A percentile compares a stretch with the other conserved stretches of the same genome.
These are phyloP conservation scores for Agrypnus murinus DNA, from an alignment of 2,888 invertebrate genomes.

Conservation along the genomic window DNA sequence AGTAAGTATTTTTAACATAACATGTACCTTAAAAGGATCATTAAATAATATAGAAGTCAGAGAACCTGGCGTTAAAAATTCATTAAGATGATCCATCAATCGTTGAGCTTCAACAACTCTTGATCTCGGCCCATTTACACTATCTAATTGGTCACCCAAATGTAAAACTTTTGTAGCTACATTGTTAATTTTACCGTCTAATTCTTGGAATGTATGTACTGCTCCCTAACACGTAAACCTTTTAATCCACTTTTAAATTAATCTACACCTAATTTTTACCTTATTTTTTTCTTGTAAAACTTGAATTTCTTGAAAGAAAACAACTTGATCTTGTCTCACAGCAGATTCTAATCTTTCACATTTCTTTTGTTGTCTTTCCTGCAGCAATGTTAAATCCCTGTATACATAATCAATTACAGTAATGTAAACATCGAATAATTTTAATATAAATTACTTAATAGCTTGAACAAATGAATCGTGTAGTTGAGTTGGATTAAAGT, in stretches of 20 bases:
- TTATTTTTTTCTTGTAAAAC: conserved; percentile 91
- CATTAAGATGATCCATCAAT: conserved; percentile 92
- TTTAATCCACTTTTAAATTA: too few species aligned
- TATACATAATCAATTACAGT: conserved; percentile 28
- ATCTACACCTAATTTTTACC: too few species aligned
- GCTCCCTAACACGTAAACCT: conserved; percentile 77
- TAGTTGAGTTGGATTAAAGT: conserved; percentile 90
- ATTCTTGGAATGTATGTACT: conserved; percentile 90
- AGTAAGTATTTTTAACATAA: conserved; percentile 42
- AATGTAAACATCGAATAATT: not conserved
- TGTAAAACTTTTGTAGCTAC: conserved; percentile 98
- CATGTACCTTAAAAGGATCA: conserved; percentile 88
- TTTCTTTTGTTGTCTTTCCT: conserved; percentile 90
- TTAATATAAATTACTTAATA: conserved; percentile 78
- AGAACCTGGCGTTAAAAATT: conserved; percentile 91
- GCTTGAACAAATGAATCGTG: conserved; percentile 95
- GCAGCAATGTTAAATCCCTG: conserved; percentile 79
- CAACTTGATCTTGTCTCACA: conserved; percentile 89
- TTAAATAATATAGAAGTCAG: conserved; percentile 90
- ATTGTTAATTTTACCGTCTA: conserved; percentile 96
- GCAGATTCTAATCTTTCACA: conserved; percentile 87
- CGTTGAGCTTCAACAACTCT: conserved; percentile 96
- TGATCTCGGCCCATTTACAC: conserved; percentile 94
- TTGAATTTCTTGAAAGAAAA: conserved; percentile 86
- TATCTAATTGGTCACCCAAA: conserved; percentile 98